phyloP scores from a whole-genome alignment of 1,140 invertebrate species.

The Drosophila serrata region DNA sequence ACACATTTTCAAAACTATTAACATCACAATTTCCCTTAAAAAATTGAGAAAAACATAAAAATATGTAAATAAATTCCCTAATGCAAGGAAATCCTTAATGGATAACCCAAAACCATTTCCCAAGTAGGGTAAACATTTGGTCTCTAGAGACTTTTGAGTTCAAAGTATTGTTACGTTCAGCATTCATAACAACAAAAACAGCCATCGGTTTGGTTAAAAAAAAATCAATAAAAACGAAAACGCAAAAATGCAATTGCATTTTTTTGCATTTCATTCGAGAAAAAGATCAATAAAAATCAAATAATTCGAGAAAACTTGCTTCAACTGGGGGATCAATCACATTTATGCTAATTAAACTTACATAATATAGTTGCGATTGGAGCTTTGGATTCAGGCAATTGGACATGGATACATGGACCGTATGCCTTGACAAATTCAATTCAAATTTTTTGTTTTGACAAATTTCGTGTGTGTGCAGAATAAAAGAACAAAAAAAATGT shows the following conservation, averaged over 20 bases:
- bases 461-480: constrained; percentile 46
- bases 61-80: not conserved
- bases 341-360: constrained; percentile 81
- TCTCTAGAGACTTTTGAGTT: constrained; percentile 60
- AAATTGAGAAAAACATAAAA: not conserved
- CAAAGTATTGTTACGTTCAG: constrained; percentile 46
- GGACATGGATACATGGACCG: constrained; percentile 11
- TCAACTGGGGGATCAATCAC: constrained; percentile 77
- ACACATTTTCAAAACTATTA: not conserved
- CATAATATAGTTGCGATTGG: constrained; percentile 56
- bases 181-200: constrained; percentile 70
- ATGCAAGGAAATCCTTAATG: too few relatives aligned
- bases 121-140: constrained; percentile 57
- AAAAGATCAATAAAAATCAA: constrained; percentile 78
- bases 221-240: constrained; percentile 32
- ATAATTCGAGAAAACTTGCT: constrained; percentile 78
- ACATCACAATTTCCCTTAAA: not conserved
- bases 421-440: constrained; percentile 76
- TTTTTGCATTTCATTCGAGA: constrained; percentile 77
- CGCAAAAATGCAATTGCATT: constrained; percentile 75
- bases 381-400: not conserved
- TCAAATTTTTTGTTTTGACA: constrained; percentile 72
- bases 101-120: too few relatives aligned
- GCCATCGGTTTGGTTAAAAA: constrained; percentile 8
- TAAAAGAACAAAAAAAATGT: constrained; percentile 69